Conservation (phyloP, 35 echinoderm and acorn worm genomes). For the Apostichopus californicus region DNA sequence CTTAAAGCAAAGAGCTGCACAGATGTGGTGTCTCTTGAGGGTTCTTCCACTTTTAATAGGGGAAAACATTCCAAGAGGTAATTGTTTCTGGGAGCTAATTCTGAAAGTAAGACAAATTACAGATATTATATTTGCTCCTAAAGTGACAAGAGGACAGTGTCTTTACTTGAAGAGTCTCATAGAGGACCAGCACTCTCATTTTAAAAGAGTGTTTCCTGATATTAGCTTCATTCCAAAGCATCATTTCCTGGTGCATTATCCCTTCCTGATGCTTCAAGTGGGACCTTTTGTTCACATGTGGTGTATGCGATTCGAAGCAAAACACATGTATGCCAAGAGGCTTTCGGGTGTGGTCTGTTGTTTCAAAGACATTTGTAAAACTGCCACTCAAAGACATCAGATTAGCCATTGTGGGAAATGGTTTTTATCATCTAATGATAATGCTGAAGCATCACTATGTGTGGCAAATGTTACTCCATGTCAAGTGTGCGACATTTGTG, state of each 20-base stretch:
- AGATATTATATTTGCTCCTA: constrained; percentile 26
- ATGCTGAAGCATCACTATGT: background rate
- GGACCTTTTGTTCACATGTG: constrained; percentile 1
- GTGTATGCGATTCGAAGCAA: constrained; percentile 29
- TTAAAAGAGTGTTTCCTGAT: background rate
- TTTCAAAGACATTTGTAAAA: constrained; percentile 42
- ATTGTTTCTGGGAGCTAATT: background rate
- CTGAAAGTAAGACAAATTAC: background rate
- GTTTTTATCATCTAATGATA: background rate
- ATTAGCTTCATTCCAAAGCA: constrained; percentile 1
- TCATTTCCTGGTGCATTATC: constrained; percentile 38
- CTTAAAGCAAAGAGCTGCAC: constrained; percentile 32
- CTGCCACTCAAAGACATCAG: constrained; percentile 6
- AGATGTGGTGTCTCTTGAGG: constrained; percentile 41
- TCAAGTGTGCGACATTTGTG: background rate
- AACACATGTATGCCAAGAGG: constrained; percentile 3
- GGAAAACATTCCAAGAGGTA: background rate
- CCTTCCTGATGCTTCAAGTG: background rate
- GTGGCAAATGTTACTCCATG: constrained; percentile 3
- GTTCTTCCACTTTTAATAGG: constrained; percentile 59
- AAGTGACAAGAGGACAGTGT: background rate
- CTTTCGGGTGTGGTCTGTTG: constrained; percentile 26
- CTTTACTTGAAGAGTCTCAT: background rate
- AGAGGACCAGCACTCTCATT: background rate
- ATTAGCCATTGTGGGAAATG: constrained; percentile 5